Evolutionary conservation across 2,113 vertebrate species (phyloP).

Genomic region (Hipposideros armiger): DNA sequence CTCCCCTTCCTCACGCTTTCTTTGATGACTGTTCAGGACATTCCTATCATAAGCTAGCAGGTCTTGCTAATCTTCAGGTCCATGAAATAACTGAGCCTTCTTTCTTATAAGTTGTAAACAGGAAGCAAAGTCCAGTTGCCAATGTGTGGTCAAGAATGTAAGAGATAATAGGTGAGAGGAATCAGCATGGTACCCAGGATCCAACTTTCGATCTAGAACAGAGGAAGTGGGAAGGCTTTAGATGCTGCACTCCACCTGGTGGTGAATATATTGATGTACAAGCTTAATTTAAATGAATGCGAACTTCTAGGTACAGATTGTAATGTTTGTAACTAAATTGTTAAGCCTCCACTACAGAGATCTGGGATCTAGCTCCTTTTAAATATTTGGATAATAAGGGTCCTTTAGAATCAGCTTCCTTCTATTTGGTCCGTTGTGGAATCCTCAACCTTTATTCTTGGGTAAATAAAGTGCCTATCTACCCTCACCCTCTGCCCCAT

Average conservation of each 20-base stretch:
- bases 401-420: background rate
- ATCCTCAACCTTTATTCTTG: background rate
- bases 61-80: background rate
- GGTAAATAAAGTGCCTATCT: background rate
- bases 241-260: background rate
- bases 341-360: background rate
- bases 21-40: background rate
- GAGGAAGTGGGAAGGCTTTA: background rate
- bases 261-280: background rate
- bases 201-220: background rate
- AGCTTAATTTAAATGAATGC: background rate
- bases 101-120: background rate
- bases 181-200: background rate
- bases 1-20: background rate
- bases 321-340: background rate
- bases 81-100: background rate
- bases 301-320: background rate
- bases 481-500: too few relatives aligned
- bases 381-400: background rate
- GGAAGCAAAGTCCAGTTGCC: background rate
- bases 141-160: background rate
- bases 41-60: background rate
- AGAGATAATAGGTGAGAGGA: background rate
- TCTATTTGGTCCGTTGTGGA: background rate
- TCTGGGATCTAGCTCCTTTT: background rate